Base-by-base conservation (phyloP, 2,797 vertebrate species). In the Enteromius mattozi region DNA sequence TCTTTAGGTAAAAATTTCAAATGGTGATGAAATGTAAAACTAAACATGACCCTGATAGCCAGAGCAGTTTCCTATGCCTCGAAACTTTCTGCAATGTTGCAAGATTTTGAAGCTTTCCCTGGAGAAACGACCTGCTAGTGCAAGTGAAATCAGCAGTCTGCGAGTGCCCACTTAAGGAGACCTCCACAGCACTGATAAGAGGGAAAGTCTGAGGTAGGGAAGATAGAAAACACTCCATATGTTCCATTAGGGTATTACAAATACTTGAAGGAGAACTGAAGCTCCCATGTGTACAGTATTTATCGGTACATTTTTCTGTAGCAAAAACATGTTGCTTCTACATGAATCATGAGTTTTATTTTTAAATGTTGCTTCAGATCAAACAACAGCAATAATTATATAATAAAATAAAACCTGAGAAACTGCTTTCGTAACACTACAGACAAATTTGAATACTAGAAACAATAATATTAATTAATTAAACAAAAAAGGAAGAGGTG, bases 191-290 rank as follows among this genome's bases (percentile, higher is more conserved):
- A 78, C 17, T 85, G 80, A 78, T 87, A 69, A 76, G 81, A 87
- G 72, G 4, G 35, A 82, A 69, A 84, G 78, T 85, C 86, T 88
- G 87, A 87, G 81, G 30, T 33, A 78, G 66, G 84, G 74, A 56
- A 77, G 70, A 74, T 66, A 89, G 69, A 66, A 59, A 78, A 81
- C 80, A 45, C 79, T 69, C 61, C 37, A 77, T 81, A 61, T 81
- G 45, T 61, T 76, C 68, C 71, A 81, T 56, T 81, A 68, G 49
- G 51, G 63, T 12, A 51, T 27, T 30, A 19, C n/a, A 71, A 35
- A 63, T 10, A 19, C 66, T 35, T 35, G 68, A 83, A 84, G 63
- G 30, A 75, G 70, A 49, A 30, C 4, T 69, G n/a, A 56, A 35
- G 61, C 6, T 33, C 4, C n/a, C 37, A 19, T 78, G 76, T 78